Evolutionary conservation across 1,140 invertebrate species (phyloP).

Genomic region (Sarcophaga peregrina): DNA sequence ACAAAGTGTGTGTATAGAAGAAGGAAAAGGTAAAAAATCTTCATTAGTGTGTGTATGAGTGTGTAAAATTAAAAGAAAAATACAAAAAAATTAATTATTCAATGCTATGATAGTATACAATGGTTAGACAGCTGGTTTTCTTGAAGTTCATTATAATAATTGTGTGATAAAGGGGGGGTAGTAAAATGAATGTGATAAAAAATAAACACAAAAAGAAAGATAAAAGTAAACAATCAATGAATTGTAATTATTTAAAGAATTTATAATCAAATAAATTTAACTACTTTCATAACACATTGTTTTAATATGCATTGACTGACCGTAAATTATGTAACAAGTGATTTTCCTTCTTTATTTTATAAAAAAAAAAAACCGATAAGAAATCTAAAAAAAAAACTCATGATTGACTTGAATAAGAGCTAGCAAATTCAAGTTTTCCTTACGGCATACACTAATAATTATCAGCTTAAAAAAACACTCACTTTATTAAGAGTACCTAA

Average conservation of each 20-base stretch:
- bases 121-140: neutral
- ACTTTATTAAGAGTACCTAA: no score
- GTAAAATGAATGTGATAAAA: neutral
- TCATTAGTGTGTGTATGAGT: neutral
- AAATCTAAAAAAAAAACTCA: neutral
- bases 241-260: no score
- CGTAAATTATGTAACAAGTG: conserved; percentile 30
- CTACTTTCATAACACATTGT: no score
- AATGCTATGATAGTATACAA: neutral
- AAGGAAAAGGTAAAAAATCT: neutral
- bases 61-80: neutral
- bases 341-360: conserved; percentile 4
- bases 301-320: neutral
- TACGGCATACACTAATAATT: no score
- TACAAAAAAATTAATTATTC: neutral
- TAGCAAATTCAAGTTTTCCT: no score
- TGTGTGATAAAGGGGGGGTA: neutral
- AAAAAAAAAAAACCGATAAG: conserved; percentile 5
- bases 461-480: no score
- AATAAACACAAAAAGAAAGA: neutral
- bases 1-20: neutral
- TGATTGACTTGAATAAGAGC: neutral
- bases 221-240: no score
- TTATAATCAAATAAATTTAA: no score
- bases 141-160: neutral